Evolutionary conservation across 2,113 vertebrate species (phyloP).

Genomic region (Ginglymostoma cirratum): DNA sequence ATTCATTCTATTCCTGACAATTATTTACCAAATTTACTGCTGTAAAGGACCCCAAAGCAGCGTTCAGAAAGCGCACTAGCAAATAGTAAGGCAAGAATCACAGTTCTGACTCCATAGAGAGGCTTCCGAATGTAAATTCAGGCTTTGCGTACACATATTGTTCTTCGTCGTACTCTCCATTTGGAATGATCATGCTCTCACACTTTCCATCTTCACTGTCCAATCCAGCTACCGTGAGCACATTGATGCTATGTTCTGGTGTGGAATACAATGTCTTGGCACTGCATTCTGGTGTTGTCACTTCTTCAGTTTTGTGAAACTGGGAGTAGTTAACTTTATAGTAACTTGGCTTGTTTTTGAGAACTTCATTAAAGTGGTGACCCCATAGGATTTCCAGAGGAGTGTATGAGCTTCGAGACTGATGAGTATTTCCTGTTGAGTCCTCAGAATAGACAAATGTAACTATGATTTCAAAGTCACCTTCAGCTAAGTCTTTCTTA

Average conservation of each 20-base stretch:
- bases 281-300: conserved; percentile 72
- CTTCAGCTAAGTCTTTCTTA: conserved; percentile 64
- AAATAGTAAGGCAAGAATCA: not conserved
- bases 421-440: conserved; percentile 82
- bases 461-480: conserved; percentile 86
- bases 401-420: conserved; percentile 81
- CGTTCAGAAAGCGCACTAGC: not conserved
- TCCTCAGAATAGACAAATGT: conserved; percentile 87
- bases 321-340: conserved; percentile 81
- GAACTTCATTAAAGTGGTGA: conserved; percentile 79
- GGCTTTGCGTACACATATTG: not conserved
- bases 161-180: too few relatives aligned
- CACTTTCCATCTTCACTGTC: not conserved
- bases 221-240: conserved; percentile 9
- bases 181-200: not conserved
- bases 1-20: not conserved
- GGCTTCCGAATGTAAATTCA: not conserved
- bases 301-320: conserved; percentile 81
- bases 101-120: conserved; percentile 26
- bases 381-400: conserved; percentile 88
- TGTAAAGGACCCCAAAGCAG: not conserved
- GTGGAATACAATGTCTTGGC: conserved; percentile 58
- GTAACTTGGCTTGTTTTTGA: conserved; percentile 67
- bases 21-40: not conserved
- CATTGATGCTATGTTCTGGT: not conserved